Base-by-base conservation (phyloP, 2,888 invertebrate species). In the Dicranocentrus wangi region DNA sequence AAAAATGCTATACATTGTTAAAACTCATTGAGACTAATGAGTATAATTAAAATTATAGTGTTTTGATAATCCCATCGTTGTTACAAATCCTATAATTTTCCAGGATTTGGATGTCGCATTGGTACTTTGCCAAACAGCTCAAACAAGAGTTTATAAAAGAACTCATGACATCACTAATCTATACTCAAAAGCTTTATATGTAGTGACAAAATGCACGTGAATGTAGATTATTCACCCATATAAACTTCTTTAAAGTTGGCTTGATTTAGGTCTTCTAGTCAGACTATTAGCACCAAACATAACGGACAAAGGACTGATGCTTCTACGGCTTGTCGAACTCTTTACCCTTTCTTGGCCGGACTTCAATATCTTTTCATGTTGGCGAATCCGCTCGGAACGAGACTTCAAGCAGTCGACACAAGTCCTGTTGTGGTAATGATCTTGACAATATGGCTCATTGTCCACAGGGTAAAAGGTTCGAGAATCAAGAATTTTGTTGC, bases 321-420 rank as follows among this genome's bases (percentile, higher is more conserved):
- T 83, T 68, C 85, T 21, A 10, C 78, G 68, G 17, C 81, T 78
- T n/a, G 63, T 66, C 13, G 68, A 68, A 28, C 84, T 83, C 32
- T 82, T 68, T 3, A 79, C 53, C 43, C 79, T 39, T 32, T 82
- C 82, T 27, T 63, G 51, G 17, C 82, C 82, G 0, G 69, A 68
- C 90, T 87, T 90, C 68, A 85, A 66, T n/a, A 85, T 72, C 69
- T 85, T 85, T 47, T 82, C 82, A 55, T 81, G 77, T 19, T 79
- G 73, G 2, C 72, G 66, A 28, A 68, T 77, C 60, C 72, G 72
- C 43, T 83, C 84, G 2, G 72, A 77, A 66, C 81, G 69, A 10
- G 84, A 77, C 42, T 85, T 85, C 53, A 83, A 60, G 61, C 86
- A 86, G 58, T 86, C 86, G 2, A 82, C 79, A 60, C 86, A 86